These are phyloP conservation scores for Borostomias antarcticus DNA, from an alignment of 2,797 vertebrate species.

Conservation along the genomic window DNA sequence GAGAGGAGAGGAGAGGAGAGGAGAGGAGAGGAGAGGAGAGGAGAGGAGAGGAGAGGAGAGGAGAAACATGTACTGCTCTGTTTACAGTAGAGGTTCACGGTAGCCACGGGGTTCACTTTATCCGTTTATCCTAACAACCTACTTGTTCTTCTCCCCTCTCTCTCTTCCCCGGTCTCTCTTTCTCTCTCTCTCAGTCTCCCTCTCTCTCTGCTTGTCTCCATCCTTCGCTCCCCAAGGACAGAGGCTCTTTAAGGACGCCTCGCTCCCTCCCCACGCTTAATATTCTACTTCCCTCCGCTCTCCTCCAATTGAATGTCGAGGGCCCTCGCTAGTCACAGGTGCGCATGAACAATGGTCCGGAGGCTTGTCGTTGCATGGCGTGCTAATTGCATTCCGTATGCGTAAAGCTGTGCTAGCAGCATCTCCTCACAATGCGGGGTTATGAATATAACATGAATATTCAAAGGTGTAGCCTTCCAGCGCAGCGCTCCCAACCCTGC, in stretches of 20 bases:
- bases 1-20: too few relatives aligned
- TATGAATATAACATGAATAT: constrained; percentile 32
- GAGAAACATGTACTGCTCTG: background rate
- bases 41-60: background rate
- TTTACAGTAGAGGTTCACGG: background rate
- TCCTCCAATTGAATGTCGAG: constrained; percentile 27
- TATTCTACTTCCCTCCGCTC: background rate
- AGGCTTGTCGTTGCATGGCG: constrained; percentile 27
- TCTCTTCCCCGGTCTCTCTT: background rate
- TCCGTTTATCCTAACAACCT: background rate
- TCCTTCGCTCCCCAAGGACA: background rate
- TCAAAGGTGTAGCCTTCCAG: constrained; percentile 9
- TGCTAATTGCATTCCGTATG: constrained; percentile 41
- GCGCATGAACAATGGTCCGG: constrained; percentile 44
- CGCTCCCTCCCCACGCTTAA: too few relatives aligned
- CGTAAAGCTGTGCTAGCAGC: constrained; percentile 23
- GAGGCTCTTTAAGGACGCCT: too few relatives aligned
- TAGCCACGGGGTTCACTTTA: background rate
- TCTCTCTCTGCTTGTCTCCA: background rate
- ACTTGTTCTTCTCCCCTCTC: background rate
- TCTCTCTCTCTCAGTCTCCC: background rate
- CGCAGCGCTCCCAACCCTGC: constrained; percentile 1
- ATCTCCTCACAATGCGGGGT: constrained; percentile 25
- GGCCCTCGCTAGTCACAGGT: constrained; percentile 35
- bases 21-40: background rate